Evolutionary conservation across 2,797 vertebrate genomes (phyloP), one percentile per base, ranked within the genome.

Genomic region (Sebastolobus alascanus): DNA sequence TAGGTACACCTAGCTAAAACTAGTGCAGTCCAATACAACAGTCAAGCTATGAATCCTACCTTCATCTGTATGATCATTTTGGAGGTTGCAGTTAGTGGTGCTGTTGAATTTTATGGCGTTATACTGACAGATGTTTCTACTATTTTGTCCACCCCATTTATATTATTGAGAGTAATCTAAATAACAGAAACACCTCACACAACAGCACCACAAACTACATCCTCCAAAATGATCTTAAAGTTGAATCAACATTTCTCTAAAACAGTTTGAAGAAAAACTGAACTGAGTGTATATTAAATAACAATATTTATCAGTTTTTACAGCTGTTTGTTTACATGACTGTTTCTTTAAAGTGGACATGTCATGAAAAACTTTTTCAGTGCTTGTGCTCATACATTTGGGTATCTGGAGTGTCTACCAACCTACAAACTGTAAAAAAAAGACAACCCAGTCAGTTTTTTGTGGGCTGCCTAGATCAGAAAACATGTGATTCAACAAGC

Each of bases 321-420:
- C 22, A 46, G 59, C 65, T 9, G 29, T 55, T 71, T 35, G n/a
- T 60, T 67, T 54, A 37, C 22, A 65, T 75, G 43, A 16, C 65
- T 68, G 11, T 25, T 69, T 35, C 27, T 87, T 46, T 20, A 46
- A 46, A 46, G 43, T 16, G 16, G 43, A 18, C 7, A 46, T 46
- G 0, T 7, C 6, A 46, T 46, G 40, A 43, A 43, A 43, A 43
- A 43, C 40, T 46, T 46, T 43, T 46, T 52, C 50, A 52, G 50
- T n/a, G 50, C 20, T 52, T 9, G 50, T 52, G 0, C 50, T 0
- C 20, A 52, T 52, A 52, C 20, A 52, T 8, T 0, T 52, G 0
- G 16, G 16, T 46, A 46, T 46, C 16, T 46, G 0, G 16, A 52
- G 50, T 52, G 50, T 14, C 50, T 52, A 52, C 50, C 3, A n/a